Evolutionary conservation across 2,113 vertebrate genomes (phyloP).

Genomic region (Macrotus californicus): DNA sequence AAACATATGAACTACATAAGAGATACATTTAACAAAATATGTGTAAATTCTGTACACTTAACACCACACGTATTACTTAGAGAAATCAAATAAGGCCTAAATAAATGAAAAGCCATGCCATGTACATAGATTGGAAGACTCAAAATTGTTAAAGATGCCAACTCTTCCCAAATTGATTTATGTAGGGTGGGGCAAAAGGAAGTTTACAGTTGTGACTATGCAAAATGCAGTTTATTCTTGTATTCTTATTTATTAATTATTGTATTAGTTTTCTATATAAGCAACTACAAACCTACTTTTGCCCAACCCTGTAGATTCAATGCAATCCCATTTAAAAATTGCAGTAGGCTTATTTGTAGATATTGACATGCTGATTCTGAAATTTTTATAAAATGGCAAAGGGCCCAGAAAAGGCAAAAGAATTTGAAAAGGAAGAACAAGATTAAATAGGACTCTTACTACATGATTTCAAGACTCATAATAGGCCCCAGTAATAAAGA

Average conservation of each 20-base stretch:
- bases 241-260: no score
- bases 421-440: not conserved
- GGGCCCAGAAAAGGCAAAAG: not conserved
- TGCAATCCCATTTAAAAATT: not conserved
- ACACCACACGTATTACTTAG: not conserved
- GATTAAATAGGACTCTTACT: not conserved
- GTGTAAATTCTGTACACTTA: not conserved
- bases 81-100: conserved; percentile 18
- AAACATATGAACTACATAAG: not conserved
- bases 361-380: not conserved
- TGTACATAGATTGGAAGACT: not conserved
- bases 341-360: not conserved
- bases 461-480: not conserved
- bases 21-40: not conserved
- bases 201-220: no score
- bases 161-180: not conserved
- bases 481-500: not conserved
- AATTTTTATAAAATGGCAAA: not conserved
- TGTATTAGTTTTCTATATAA: no score
- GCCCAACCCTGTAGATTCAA: not conserved
- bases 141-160: not conserved
- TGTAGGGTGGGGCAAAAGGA: not conserved
- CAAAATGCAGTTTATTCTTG: no score
- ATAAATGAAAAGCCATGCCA: not conserved
- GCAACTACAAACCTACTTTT: no score